Evolutionary conservation across 64 coral and sea anemone genomes (phyloP), one percentile per base, ranked within the genome.

Genomic region (Porites australiensis): DNA sequence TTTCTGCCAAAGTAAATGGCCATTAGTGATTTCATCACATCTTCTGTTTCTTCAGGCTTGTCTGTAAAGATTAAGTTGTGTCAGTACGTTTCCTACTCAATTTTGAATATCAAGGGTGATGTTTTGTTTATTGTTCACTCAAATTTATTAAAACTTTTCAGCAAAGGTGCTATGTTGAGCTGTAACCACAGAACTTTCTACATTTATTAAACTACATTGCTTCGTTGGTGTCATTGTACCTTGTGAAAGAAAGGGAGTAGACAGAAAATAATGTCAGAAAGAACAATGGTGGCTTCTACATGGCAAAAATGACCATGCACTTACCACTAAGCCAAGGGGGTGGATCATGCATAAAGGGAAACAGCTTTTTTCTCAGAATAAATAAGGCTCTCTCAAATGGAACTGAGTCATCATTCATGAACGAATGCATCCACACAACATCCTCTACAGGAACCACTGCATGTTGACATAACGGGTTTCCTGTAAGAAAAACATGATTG

Each of bases 311-410:
- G n/a, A n/a, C n/a, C n/a, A n/a, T n/a, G n/a, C n/a, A n/a, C n/a
- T n/a, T 65, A 92, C 90, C 71, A 82, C 11, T 18, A 62, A 94
- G 67, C 92, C 92, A 94, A 20, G 64, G 92, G 43, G 73, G 27
- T 64, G 92, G 92, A 79, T 94, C 11, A 60, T 75, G 70, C 63
- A 83, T 74, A 21, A 82, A 70, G 18, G 88, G 93, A 95, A 95
- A 95, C 16, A 95, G 71, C 20, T 89, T 95, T 27, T 78, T 86
- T 23, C 79, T 14, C 9, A 93, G 64, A 5, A 79, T 79, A 11
- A 81, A 15, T 21, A 81, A 50, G 19, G 92, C 92, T 71, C 46
- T 79, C n/a, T 72, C 74, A 71, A 88, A 93, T 77, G 92, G 47
- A 72, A 75, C 20, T 88, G 72, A 19, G 5, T 62, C 75, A 66